These are phyloP conservation scores for Mythimna impura DNA, from an alignment of 2,888 invertebrate species.

Conservation along the genomic window DNA sequence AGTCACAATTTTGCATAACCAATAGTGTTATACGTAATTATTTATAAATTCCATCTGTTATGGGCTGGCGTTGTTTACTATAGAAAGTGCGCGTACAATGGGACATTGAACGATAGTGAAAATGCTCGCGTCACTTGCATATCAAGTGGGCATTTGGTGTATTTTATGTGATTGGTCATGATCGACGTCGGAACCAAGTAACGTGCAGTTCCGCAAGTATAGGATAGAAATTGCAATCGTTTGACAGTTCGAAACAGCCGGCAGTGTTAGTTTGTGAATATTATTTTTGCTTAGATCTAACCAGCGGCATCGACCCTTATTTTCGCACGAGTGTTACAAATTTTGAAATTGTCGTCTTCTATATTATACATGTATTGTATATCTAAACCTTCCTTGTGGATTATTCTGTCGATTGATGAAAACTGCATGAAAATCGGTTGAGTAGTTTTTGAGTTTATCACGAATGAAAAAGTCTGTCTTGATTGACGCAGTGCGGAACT, in stretches of 20 bases:
- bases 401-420: too few relatives aligned
- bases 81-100: conserved; percentile 87
- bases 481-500: too few relatives aligned
- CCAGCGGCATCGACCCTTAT: too few relatives aligned
- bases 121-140: conserved; percentile 78
- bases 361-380: too few relatives aligned
- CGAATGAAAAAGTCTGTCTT: too few relatives aligned
- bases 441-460: too few relatives aligned
- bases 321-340: too few relatives aligned
- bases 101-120: conserved; percentile 88
- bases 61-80: conserved; percentile 79
- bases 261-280: conserved; percentile 14
- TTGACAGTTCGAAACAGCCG: conserved; percentile 25
- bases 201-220: conserved; percentile 59
- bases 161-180: conserved; percentile 67
- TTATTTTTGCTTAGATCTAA: not conserved
- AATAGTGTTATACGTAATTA: conserved; percentile 70
- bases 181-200: conserved; percentile 51
- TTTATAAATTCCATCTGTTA: conserved; percentile 71
- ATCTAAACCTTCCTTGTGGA: too few relatives aligned
- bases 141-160: conserved; percentile 75
- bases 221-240: conserved; percentile 56
- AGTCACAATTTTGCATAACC: conserved; percentile 64
- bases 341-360: too few relatives aligned
- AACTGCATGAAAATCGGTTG: too few relatives aligned